Evolutionary conservation across 2,888 invertebrate genomes (phyloP), one percentile per base, ranked within the genome.

Genomic region (Copidosoma aretas): DNA sequence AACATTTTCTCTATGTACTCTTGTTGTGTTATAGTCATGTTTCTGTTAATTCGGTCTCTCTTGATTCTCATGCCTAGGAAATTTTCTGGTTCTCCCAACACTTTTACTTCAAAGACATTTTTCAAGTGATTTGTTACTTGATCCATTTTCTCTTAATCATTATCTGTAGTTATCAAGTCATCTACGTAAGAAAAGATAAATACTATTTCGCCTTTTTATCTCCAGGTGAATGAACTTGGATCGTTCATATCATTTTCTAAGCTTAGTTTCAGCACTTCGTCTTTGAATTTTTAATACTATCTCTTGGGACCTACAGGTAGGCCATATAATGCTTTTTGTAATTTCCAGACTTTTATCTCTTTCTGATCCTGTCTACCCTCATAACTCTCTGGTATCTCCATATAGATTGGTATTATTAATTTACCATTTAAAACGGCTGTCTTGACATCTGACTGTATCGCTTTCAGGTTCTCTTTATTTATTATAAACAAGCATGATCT

Each of bases 211-310:
- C 67, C 67, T 3, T 71, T 54, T 67, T 71, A 60, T 59, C 68
- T 72, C 73, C 73, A 76, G 19, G 73, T 71, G 46, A 73, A 75
- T 25, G 73, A 60, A 52, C 72, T 73, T 52, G 73, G 73, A 19
- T 75, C 73, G 41, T 72, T 63, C 57, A n/a, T 46, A 71, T 70
- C 56, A 49, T 74, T 74, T 51, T 72, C 71, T 19, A 73, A 59
- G 22, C 70, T 73, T 14, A 73, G 57, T 52, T 72, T 72, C 4
- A 49, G 21, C 54, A 49, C 68, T 71, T 66, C 71, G 52, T 75
- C 70, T 61, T 70, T 43, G 21, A 73, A 74, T 56, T 58, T 56
- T 14, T 64, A 61, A 39, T 73, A 72, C 67, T 70, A 75, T 62
- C 57, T 61, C 49, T 72, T 74, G 1, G 73, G 67, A 49, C 71